phyloP scores from a whole-genome alignment of 2,113 vertebrate genomes.

The Entelurus aequoreus region DNA sequence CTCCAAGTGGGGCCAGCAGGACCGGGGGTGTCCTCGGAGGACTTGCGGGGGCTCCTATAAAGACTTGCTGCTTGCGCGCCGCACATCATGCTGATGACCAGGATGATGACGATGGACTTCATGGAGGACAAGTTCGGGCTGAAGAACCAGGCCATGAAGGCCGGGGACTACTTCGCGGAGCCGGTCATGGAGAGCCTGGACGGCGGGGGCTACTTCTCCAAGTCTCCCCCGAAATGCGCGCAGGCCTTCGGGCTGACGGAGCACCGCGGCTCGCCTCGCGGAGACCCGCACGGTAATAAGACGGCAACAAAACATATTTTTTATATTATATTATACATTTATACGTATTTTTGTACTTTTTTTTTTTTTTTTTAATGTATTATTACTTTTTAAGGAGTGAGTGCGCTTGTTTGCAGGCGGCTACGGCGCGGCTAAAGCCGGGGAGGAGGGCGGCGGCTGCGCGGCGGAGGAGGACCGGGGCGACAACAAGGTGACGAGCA shows the following conservation, averaged over 20 bases:
- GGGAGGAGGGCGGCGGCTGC: conserved; percentile 79
- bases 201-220: conserved; percentile 88
- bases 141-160: conserved; percentile 84
- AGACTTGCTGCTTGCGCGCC: conserved; percentile 8
- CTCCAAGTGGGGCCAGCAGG: not conserved
- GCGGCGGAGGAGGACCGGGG: conserved; percentile 92
- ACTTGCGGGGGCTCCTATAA: conserved; percentile 2
- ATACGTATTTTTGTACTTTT: not conserved
- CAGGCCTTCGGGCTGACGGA: conserved; percentile 88
- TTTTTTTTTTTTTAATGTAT: not conserved
- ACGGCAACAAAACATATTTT: not conserved
- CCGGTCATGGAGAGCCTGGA: conserved; percentile 95
- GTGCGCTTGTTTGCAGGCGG: conserved; percentile 57
- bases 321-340: not conserved
- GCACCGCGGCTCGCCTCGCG: conserved; percentile 83
- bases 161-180: conserved; percentile 91
- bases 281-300: conserved; percentile 81
- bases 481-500: conserved; percentile 97
- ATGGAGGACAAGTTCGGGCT: conserved; percentile 92
- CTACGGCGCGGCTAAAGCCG: conserved; percentile 82
- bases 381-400: no score
- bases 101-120: conserved; percentile 86
- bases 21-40: not conserved
- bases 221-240: conserved; percentile 82
- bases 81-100: conserved; percentile 59